phyloP scores from a whole-genome alignment of 2,797 vertebrate species.

The Gallinago stenura region DNA sequence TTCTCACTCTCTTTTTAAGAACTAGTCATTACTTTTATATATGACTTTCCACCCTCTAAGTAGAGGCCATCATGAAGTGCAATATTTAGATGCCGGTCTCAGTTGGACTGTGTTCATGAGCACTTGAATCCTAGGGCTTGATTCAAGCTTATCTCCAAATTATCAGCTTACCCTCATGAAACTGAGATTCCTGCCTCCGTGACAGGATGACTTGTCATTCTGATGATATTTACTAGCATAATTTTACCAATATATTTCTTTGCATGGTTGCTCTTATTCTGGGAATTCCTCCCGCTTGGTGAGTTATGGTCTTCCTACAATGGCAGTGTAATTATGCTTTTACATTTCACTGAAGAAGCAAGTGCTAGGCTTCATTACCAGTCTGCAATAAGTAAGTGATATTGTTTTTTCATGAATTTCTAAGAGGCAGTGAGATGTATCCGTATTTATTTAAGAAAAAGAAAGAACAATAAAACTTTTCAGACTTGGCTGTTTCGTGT shows the following conservation, averaged over 20 bases:
- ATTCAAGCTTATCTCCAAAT: neutral
- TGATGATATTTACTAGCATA: conserved; percentile 1
- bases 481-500: neutral
- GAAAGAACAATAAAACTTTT: neutral
- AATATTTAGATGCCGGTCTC: neutral
- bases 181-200: neutral
- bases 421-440: neutral
- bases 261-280: neutral
- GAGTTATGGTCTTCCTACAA: neutral
- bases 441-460: conserved; percentile 35
- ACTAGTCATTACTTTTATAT: neutral
- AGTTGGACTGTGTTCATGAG: neutral
- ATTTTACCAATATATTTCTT: conserved; percentile 20
- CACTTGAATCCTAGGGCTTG: neutral
- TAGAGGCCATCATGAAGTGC: neutral
- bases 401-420: conserved; percentile 18
- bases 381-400: neutral
- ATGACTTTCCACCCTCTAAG: neutral
- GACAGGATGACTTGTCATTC: neutral
- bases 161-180: neutral
- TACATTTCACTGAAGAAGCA: neutral
- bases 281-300: neutral
- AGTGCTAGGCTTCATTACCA: conserved; percentile 32
- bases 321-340: neutral
- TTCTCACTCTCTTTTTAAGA: neutral